These are phyloP conservation scores for Vollenhovia emeryi DNA, from an alignment of 1,140 invertebrate species.

Conservation along the genomic window DNA sequence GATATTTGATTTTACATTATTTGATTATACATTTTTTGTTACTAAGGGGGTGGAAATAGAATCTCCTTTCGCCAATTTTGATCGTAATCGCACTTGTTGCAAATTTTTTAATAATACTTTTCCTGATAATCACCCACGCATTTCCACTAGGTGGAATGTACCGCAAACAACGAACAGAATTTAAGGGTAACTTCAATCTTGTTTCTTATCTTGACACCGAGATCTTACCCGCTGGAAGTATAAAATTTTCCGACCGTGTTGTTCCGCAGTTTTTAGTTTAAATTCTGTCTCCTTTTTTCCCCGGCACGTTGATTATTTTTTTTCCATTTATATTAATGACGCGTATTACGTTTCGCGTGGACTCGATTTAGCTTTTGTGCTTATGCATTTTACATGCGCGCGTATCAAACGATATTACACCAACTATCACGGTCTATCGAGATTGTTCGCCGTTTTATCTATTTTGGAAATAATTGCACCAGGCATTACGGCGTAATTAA, in stretches of 20 bases:
- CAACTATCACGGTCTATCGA: conserved; percentile 47
- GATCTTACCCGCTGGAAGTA: neutral
- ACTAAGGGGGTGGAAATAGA: neutral
- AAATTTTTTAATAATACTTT: neutral
- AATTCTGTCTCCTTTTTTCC: neutral
- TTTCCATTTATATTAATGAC: conserved; percentile 7
- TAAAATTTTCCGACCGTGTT: neutral
- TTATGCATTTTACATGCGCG: conserved; percentile 19
- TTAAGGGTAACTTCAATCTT: neutral
- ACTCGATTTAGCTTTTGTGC: conserved; percentile 15
- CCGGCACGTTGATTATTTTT: conserved; percentile 16
- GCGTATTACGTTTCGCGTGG: conserved; percentile 1
- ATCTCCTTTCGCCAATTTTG: neutral
- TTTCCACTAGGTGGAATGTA: neutral
- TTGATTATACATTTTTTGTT: neutral
- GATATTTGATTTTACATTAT: neutral
- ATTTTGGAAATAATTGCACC: conserved; percentile 67
- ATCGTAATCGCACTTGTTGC: neutral
- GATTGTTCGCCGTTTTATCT: conserved; percentile 55
- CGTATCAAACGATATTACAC: conserved; percentile 36
- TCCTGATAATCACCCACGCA: neutral
- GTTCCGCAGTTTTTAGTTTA: neutral
- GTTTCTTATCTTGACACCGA: neutral
- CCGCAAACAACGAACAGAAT: neutral
- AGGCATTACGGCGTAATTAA: conserved; percentile 69